These are phyloP conservation scores for Dryadula phaetusa DNA, from an alignment of 2,888 invertebrate genomes.

Conservation along the genomic window DNA sequence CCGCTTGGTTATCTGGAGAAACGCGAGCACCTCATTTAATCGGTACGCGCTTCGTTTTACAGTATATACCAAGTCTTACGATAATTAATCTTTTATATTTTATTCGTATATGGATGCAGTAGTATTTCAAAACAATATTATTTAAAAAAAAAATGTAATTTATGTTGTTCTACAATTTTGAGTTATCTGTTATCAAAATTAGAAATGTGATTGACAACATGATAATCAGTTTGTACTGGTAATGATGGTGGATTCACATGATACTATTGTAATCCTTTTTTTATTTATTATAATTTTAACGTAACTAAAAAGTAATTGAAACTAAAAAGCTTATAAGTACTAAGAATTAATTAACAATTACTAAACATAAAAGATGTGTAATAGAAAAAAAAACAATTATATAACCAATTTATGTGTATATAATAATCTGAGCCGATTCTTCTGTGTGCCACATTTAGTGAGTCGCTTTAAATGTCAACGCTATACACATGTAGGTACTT, in stretches of 20 bases:
- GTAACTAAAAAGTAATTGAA: no score
- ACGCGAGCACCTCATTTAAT: slow-evolving; percentile 84
- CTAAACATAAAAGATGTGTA: background rate
- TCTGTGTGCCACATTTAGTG: background rate
- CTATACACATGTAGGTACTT: background rate
- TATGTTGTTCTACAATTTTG: background rate
- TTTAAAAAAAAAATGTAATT: background rate
- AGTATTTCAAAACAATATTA: background rate
- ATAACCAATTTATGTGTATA: background rate
- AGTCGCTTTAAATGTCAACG: background rate
- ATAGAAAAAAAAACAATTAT: background rate
- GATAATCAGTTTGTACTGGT: no score
- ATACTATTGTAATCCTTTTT: no score
- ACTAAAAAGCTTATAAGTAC: no score
- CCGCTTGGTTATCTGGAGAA: slow-evolving; percentile 80
- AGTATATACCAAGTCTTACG: slow-evolving; percentile 78
- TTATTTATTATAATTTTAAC: no score
- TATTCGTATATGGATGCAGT: no score
- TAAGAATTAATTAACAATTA: no score
- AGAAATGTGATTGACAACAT: background rate
- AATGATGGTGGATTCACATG: no score
- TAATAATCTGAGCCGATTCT: background rate
- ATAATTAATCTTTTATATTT: slow-evolving; percentile 57
- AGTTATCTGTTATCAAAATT: background rate
- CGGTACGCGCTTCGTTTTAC: slow-evolving; percentile 82